Percentiles rank a stretch among this genome's conserved stretches.
phyloP scores from a whole-genome alignment of 2,888 invertebrate genomes.

The Mylabris sibirica region DNA sequence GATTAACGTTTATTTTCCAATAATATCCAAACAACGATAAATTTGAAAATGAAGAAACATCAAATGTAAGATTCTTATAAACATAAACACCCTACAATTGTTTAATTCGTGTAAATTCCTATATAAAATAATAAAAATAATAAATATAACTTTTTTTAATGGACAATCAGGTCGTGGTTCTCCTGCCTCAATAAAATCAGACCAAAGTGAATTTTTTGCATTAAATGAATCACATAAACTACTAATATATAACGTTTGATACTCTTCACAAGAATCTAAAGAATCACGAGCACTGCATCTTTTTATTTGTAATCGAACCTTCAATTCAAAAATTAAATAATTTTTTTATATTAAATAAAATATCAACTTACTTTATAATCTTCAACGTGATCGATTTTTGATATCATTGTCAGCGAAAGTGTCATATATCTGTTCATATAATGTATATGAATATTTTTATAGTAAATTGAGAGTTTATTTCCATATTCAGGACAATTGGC shows the following conservation, averaged over 20 bases:
- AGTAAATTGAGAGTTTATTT: neutral
- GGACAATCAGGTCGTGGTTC: slow-evolving; percentile 46
- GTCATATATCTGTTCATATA: neutral
- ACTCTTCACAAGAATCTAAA: slow-evolving; percentile 51
- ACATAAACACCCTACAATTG: slow-evolving; percentile 44
- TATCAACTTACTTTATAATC: neutral
- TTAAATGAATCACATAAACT: slow-evolving; percentile 44
- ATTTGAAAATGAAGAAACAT: slow-evolving; percentile 42
- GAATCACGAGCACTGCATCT: slow-evolving; percentile 47
- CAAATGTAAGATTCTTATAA: slow-evolving; percentile 47
- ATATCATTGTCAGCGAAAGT: slow-evolving; percentile 8
- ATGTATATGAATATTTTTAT: neutral
- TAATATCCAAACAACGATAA: slow-evolving; percentile 49
- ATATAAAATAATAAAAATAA: neutral
- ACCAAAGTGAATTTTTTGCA: slow-evolving; percentile 45
- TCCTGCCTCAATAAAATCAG: slow-evolving; percentile 39
- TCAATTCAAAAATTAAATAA: slow-evolving; percentile 21
- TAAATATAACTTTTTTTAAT: slow-evolving; percentile 42
- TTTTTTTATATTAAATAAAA: slow-evolving; percentile 20
- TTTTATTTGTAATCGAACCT: slow-evolving; percentile 42
- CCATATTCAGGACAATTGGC: slow-evolving; percentile 11
- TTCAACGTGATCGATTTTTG: neutral
- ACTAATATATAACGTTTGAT: slow-evolving; percentile 45
- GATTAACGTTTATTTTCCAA: slow-evolving; percentile 44
- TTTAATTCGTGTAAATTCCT: neutral